A percentile compares a stretch with the other conserved stretches of the same genome.
Conservation (phyloP, 2,888 invertebrate species). For the Macroteleia sp. region DNA sequence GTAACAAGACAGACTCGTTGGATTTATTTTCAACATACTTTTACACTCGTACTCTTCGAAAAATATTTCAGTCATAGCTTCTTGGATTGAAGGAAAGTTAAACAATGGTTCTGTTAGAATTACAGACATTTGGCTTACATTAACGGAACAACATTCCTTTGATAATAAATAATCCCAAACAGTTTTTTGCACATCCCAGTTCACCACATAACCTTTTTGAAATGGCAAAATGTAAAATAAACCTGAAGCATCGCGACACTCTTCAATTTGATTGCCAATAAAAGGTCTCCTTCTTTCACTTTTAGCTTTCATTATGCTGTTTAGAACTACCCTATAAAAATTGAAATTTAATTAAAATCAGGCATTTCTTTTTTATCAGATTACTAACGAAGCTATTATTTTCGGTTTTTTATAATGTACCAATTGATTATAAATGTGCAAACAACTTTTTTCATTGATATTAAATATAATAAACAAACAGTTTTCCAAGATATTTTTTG, state of each 20-base stretch:
- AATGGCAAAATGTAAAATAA: slow-evolving; percentile 96
- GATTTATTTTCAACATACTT: slow-evolving; percentile 91
- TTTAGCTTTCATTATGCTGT: slow-evolving; percentile 99
- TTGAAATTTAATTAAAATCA: no score
- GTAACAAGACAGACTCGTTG: slow-evolving; percentile 92
- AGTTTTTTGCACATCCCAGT: slow-evolving; percentile 98
- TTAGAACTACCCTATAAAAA: slow-evolving; percentile 89
- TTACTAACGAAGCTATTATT: no score
- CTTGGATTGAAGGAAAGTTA: slow-evolving; percentile 96
- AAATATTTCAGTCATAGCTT: slow-evolving; percentile 97
- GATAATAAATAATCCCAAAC: slow-evolving; percentile 98
- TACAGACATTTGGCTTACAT: slow-evolving; percentile 90
- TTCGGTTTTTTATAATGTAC: no score
- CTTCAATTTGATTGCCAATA: slow-evolving; percentile 96
- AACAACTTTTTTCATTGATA: no score
- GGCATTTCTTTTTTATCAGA: no score
- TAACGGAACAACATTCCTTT: slow-evolving; percentile 91
- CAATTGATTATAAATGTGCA: no score
- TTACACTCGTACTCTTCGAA: slow-evolving; percentile 98
- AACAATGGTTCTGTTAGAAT: slow-evolving; percentile 97
- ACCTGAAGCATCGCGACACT: slow-evolving; percentile 97
- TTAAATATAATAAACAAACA: no score
- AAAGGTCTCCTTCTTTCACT: slow-evolving; percentile 97
- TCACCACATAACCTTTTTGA: slow-evolving; percentile 96
- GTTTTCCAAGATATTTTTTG: no score